These are phyloP conservation scores for Lathamus discolor DNA, from an alignment of 2,113 vertebrate species.

Conservation along the genomic window DNA sequence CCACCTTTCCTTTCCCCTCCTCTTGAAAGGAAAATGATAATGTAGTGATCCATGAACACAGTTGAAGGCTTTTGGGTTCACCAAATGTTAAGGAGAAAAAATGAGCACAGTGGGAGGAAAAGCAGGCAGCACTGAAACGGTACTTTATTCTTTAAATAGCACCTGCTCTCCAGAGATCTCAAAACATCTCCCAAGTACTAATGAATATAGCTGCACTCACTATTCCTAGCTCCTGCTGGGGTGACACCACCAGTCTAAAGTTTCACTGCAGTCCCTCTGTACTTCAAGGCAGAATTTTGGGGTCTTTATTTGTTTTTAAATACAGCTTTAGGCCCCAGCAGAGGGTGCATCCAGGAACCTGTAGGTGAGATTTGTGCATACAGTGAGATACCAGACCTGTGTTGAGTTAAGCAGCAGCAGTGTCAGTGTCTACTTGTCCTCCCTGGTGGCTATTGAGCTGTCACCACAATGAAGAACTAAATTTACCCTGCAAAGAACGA, in stretches of 20 bases:
- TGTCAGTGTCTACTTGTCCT: background rate
- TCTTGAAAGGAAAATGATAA: background rate
- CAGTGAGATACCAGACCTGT: background rate
- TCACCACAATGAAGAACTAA: background rate
- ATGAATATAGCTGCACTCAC: background rate
- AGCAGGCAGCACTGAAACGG: background rate
- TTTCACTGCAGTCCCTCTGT: background rate
- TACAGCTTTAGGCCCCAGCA: background rate
- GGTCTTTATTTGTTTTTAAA: background rate
- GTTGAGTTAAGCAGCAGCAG: background rate
- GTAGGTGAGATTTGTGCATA: background rate
- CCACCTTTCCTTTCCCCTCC: background rate
- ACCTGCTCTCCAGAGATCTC: constrained; percentile 21
- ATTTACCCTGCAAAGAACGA: background rate
- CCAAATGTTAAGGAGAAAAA: background rate
- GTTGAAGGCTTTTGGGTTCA: background rate
- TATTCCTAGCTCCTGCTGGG: background rate
- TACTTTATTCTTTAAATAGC: constrained; percentile 53
- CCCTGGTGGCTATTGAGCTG: background rate
- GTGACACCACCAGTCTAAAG: background rate
- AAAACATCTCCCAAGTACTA: constrained; percentile 2
- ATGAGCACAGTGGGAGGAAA: constrained; percentile 23
- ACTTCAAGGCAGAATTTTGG: background rate
- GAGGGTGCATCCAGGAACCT: background rate
- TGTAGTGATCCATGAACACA: background rate